Conservation (phyloP, 2,888 invertebrate genomes). For the Leptura quadrifasciata region DNA sequence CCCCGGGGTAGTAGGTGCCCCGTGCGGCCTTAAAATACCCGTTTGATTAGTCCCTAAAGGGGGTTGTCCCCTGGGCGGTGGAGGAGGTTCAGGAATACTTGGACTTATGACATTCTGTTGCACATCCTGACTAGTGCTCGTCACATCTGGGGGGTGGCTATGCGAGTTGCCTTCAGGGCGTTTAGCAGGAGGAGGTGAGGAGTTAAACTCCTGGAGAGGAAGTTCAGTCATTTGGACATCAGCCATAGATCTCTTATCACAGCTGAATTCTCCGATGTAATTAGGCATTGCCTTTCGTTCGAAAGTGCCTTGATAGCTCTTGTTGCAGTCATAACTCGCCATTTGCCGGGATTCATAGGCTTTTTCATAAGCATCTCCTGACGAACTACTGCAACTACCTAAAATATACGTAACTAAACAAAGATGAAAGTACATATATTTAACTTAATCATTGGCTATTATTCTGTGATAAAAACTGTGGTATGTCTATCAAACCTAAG, state of each 20-base stretch:
- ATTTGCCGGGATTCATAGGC: conserved; percentile 61
- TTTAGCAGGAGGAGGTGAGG: conserved; percentile 77
- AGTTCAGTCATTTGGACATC: conserved; percentile 81
- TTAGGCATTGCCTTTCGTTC: conserved; percentile 77
- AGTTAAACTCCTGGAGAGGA: conserved; percentile 79
- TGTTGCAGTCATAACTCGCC: conserved; percentile 68
- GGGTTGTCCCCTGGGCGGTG: conserved; percentile 77
- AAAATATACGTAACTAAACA: not conserved
- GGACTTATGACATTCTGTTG: conserved; percentile 65
- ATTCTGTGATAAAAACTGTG: too few species aligned
- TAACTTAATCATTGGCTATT: too few species aligned
- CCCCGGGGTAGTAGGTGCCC: conserved; percentile 81
- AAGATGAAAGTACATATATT: too few species aligned
- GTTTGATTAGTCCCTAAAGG: conserved; percentile 73
- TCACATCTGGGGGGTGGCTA: conserved; percentile 73
- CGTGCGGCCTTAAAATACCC: conserved; percentile 79
- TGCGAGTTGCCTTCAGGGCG: conserved; percentile 72
- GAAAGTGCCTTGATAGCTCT: conserved; percentile 76
- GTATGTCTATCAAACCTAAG: too few species aligned
- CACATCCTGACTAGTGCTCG: conserved; percentile 71
- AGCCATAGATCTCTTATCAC: conserved; percentile 77
- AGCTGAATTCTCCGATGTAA: conserved; percentile 80
- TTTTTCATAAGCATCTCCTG: conserved; percentile 78
- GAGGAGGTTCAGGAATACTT: conserved; percentile 79
- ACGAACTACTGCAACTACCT: conserved; percentile 81